Evolutionary conservation across 2,113 vertebrate genomes (phyloP).

Genomic region (Uropsilus gracilis): DNA sequence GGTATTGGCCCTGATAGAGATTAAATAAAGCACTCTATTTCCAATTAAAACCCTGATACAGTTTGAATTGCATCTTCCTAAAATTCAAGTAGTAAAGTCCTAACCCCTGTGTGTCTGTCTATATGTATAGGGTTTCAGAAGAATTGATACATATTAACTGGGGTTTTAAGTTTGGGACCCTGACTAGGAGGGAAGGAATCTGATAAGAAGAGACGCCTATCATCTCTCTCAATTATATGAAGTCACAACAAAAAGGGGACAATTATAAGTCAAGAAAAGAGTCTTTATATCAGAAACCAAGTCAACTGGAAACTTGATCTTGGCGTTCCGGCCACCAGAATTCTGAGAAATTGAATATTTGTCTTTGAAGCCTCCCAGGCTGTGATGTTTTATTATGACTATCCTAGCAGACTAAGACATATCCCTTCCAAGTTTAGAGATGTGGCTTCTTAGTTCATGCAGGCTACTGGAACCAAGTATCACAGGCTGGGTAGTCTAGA

Average conservation of each 20-base stretch:
- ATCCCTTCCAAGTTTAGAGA: neutral
- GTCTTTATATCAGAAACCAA: neutral
- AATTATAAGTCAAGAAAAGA: neutral
- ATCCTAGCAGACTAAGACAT: neutral
- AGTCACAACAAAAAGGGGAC: neutral
- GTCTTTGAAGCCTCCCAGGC: neutral
- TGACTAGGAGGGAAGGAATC: fast-evolving
- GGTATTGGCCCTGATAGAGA: neutral
- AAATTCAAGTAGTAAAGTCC: neutral
- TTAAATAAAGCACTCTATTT: neutral
- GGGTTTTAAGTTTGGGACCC: neutral
- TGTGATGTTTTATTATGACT: neutral
- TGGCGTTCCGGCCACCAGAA: neutral
- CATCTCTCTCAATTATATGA: neutral
- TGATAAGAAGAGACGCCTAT: neutral
- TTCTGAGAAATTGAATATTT: neutral
- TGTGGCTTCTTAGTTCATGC: neutral
- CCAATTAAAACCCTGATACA: neutral
- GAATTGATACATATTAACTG: neutral
- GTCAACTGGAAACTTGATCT: neutral
- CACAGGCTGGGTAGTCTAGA: neutral
- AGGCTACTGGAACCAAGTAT: neutral
- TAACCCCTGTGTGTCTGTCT: neutral
- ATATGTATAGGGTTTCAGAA: neutral
- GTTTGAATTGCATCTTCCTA: neutral